Conservation (phyloP, 2,113 vertebrate species). For the Noctilio leporinus region DNA sequence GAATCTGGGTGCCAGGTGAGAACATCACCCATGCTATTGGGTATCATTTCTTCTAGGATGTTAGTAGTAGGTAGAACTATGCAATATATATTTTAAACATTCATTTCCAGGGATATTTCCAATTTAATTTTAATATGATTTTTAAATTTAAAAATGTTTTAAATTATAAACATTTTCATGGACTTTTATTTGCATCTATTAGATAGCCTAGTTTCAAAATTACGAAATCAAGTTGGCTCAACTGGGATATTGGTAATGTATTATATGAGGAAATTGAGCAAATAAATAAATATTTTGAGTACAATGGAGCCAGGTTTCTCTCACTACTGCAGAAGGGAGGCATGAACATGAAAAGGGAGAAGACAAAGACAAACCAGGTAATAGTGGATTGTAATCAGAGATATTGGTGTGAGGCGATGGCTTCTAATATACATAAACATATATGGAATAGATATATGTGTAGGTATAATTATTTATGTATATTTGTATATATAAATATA, state of each 20-base stretch:
- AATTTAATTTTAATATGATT: background rate
- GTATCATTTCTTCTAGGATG: background rate
- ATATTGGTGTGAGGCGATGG: background rate
- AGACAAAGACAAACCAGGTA: background rate
- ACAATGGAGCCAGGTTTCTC: background rate
- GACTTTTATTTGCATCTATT: background rate
- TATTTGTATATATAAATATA: too few relatives aligned
- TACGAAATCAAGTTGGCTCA: background rate
- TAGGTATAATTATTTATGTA: background rate
- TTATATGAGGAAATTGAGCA: background rate
- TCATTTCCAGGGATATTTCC: background rate
- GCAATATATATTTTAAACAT: background rate
- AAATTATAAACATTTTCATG: background rate
- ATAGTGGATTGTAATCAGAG: background rate
- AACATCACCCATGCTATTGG: too few relatives aligned
- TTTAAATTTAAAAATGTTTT: background rate
- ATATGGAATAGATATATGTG: background rate
- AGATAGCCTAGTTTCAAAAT: background rate
- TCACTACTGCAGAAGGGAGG: background rate
- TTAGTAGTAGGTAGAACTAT: background rate
- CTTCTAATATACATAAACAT: background rate
- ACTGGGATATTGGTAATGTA: background rate
- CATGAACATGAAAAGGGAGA: background rate
- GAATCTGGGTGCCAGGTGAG: background rate
- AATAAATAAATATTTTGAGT: background rate